phyloP scores from a whole-genome alignment of 2,113 vertebrate species.

The Gambusia affinis region DNA sequence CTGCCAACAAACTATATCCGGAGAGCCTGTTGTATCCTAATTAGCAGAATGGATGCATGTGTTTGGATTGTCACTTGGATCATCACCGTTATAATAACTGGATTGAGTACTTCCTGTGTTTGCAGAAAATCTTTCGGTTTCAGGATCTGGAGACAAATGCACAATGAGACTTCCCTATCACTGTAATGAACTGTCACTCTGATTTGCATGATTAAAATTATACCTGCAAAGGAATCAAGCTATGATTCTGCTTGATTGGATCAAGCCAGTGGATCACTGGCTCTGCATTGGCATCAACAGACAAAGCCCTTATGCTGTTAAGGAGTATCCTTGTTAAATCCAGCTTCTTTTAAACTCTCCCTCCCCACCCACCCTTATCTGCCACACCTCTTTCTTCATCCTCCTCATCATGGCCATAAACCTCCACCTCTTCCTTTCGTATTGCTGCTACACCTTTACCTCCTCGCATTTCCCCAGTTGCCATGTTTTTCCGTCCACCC shows the following conservation, averaged over 20 bases:
- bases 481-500: slow-evolving; percentile 55
- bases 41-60: too few species aligned
- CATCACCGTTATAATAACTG: too few species aligned
- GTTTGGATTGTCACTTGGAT: too few species aligned
- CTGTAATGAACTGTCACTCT: slow-evolving; percentile 5
- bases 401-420: slow-evolving; percentile 4
- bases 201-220: slow-evolving; percentile 77
- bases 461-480: slow-evolving; percentile 37
- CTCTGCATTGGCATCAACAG: slow-evolving; percentile 37
- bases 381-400: slow-evolving; percentile 36
- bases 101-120: too few species aligned
- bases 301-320: slow-evolving; percentile 34
- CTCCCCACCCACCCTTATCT: slow-evolving; percentile 29
- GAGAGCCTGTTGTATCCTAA: too few species aligned
- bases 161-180: too few species aligned
- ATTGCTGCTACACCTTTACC: slow-evolving; percentile 30
- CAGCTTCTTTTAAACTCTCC: slow-evolving; percentile 16
- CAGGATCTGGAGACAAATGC: too few species aligned
- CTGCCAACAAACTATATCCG: too few species aligned
- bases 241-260: slow-evolving; percentile 74
- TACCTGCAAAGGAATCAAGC: slow-evolving; percentile 74
- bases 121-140: too few species aligned
- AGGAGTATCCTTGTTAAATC: slow-evolving; percentile 19
- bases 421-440: slow-evolving; percentile 25
- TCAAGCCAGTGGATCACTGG: slow-evolving; percentile 62